These are phyloP conservation scores for Thaleichthys pacificus DNA, from an alignment of 2,797 vertebrate genomes.

Conservation along the genomic window DNA sequence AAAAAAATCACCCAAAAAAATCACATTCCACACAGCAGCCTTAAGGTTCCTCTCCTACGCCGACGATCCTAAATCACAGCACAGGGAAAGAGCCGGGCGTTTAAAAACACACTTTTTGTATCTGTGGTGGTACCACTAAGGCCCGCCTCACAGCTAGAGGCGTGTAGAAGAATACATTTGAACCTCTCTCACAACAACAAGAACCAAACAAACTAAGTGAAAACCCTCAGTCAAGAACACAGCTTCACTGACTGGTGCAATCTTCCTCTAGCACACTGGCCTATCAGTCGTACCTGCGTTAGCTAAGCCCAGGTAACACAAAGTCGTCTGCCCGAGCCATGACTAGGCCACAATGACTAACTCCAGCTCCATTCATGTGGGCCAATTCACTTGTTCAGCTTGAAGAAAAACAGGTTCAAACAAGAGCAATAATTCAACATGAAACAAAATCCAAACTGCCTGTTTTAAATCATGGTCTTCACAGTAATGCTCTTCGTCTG, in stretches of 20 bases:
- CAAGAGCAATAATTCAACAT: conserved; percentile 12
- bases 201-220: background rate
- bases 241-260: no score
- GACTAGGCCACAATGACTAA: background rate
- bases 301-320: background rate
- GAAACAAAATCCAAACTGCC: background rate
- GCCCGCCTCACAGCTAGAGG: no score
- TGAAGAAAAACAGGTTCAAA: background rate
- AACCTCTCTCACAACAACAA: background rate
- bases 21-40: background rate
- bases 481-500: background rate
- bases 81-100: background rate
- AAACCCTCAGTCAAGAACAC: background rate
- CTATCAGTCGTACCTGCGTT: background rate
- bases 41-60: conserved; percentile 3
- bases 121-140: background rate
- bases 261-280: no score
- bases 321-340: background rate
- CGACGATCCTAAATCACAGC: background rate
- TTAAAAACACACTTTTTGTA: background rate
- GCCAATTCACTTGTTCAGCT: background rate
- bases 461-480: background rate
- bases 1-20: background rate
- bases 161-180: background rate
- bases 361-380: background rate